Conservation (phyloP, 2,113 vertebrate species). For the Zosterops hypoxanthus region DNA sequence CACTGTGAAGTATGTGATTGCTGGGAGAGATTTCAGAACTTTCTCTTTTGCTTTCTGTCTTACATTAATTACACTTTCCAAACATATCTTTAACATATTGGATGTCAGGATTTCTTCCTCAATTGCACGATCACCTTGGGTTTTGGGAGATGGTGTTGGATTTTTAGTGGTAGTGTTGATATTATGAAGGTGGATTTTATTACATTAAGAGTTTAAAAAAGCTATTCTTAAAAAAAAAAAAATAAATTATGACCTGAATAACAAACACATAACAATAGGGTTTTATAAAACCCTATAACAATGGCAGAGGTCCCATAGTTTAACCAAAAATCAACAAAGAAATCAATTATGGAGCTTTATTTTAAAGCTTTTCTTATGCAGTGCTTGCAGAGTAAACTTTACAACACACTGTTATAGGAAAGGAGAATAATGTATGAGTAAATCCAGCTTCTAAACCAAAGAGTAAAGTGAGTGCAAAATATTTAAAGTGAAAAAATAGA, state of each 20-base stretch:
- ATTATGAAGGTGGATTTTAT: background rate
- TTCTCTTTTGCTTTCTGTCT: constrained; percentile 7
- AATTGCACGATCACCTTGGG: background rate
- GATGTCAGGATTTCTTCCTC: constrained; percentile 15
- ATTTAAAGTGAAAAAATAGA: background rate
- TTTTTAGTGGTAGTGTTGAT: background rate
- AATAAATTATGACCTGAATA: background rate
- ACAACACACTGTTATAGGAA: background rate
- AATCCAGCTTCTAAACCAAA: background rate
- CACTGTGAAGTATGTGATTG: constrained; percentile 13
- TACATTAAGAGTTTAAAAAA: background rate
- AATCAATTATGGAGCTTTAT: background rate
- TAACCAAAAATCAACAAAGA: background rate
- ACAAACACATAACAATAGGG: background rate
- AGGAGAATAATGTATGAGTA: background rate
- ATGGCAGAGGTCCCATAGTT: background rate
- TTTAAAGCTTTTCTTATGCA: background rate
- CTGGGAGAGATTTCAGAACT: constrained; percentile 57
- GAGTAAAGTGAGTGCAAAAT: background rate
- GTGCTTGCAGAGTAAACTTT: background rate
- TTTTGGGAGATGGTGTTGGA: background rate
- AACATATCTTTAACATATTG: background rate
- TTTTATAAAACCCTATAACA: background rate
- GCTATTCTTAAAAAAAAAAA: background rate
- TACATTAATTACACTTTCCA: constrained; percentile 44